These are phyloP conservation scores for Latrodectus geometricus DNA, from an alignment of 1,140 invertebrate species.

Conservation along the genomic window DNA sequence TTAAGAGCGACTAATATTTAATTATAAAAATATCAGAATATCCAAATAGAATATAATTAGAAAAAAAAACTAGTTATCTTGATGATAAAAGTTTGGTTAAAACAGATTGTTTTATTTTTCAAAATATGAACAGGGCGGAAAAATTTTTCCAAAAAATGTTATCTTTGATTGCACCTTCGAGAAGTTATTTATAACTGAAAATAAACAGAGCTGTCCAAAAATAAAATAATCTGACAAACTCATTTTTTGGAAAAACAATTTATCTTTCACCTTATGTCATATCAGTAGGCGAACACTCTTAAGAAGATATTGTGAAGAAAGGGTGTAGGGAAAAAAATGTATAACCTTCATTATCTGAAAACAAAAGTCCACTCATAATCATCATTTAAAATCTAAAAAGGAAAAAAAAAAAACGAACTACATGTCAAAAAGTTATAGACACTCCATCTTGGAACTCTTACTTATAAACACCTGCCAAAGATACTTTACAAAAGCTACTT, in stretches of 20 bases:
- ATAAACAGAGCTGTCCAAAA: too few species aligned
- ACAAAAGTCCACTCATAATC: constrained; percentile 60
- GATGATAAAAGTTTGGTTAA: too few species aligned
- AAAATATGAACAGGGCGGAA: too few species aligned
- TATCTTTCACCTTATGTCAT: constrained; percentile 45
- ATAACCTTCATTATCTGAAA: constrained; percentile 39
- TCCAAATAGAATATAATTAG: too few species aligned
- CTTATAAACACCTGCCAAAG: constrained; percentile 59
- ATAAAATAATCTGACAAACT: not conserved
- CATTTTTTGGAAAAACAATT: constrained; percentile 10
- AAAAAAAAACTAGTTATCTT: too few species aligned
- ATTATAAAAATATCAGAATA: too few species aligned
- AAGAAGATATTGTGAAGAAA: constrained; percentile 26
- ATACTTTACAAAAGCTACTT: constrained; percentile 58
- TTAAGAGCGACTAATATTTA: too few species aligned
- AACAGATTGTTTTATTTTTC: too few species aligned
- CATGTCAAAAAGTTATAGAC: constrained; percentile 56
- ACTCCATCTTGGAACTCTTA: constrained; percentile 43
- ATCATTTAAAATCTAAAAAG: constrained; percentile 55
- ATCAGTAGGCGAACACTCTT: constrained; percentile 32
- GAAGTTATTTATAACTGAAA: too few species aligned
- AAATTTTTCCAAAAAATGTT: too few species aligned
- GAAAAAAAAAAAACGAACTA: constrained; percentile 14
- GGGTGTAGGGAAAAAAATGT: constrained; percentile 19
- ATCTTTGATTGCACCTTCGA: too few species aligned